Evolutionary conservation across 1,140 invertebrate species (phyloP), one percentile per base, ranked within the genome.

Genomic region (Papilio dardanus): DNA sequence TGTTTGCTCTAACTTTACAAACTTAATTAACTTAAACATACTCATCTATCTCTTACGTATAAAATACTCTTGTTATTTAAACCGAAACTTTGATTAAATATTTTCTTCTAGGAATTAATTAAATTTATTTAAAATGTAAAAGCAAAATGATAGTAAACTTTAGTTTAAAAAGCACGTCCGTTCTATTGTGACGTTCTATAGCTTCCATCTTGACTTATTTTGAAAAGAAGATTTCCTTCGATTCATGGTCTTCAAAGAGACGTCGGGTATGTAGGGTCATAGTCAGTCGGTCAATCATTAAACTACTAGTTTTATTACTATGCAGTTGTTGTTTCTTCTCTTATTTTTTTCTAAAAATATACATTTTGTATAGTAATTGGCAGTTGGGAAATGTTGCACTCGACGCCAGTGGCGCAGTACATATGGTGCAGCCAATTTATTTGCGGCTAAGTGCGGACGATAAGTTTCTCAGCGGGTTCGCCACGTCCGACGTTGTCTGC

Each of bases 391-490:
- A 77, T 33, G 62, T 31, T 74, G 77, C 74, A 78, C 73, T 73
- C 31, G 58, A 62, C 77, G 82, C 78, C 71, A 85, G 84, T 80
- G 83, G 80, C 77, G 81, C 81, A 82, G 79, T 84, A 85, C 86
- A 88, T 84, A 84, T 87, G 85, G 83, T 83, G 77, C 77, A 83
- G 83, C 86, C 88, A 89, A 91, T 92, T 91, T 91, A 91, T 91
- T 91, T 90, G 88, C 86, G 88, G 88, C 91, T 89, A 91, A 92
- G 87, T 90, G 89, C 87, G 86, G 85, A 84, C 89, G 84, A 91
- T 92, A 92, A 91, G 89, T 91, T 91, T 91, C 88, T 90, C 84
- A 88, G 89, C 78, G 86, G 86, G 84, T 87, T 83, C 86, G 85
- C 81, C 82, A 82, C 88, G 83, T 84, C 84, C 81, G 85, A 86